Percentiles rank a stretch among this genome's conserved stretches.
phyloP scores from a whole-genome alignment of 1,140 invertebrate species.

The Meloidogyne floridensis region DNA sequence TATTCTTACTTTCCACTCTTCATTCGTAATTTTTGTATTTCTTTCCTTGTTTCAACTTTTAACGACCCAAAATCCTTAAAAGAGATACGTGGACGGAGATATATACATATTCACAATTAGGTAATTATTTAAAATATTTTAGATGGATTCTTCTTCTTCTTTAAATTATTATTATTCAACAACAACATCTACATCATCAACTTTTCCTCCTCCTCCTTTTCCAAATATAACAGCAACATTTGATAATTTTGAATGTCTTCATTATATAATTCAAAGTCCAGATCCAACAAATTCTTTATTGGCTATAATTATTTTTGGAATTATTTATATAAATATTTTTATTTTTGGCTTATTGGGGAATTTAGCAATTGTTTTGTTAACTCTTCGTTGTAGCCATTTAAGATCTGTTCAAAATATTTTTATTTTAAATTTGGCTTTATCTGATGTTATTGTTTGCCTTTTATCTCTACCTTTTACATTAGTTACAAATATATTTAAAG shows the following conservation, averaged over 20 bases:
- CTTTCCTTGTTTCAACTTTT: too few species aligned
- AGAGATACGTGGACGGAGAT: too few species aligned
- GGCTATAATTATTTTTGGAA: slow-evolving; percentile 48
- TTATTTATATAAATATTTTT: slow-evolving; percentile 61
- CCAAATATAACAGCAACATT: not conserved
- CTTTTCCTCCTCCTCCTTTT: not conserved
- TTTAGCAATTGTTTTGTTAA: slow-evolving; percentile 52
- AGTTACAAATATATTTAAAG: slow-evolving; percentile 61
- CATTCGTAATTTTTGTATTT: too few species aligned
- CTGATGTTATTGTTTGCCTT: slow-evolving; percentile 87
- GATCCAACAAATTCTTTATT: slow-evolving; percentile 57
- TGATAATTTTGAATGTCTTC: slow-evolving; percentile 25
- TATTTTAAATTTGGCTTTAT: slow-evolving; percentile 90
- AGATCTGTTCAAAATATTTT: slow-evolving; percentile 93
- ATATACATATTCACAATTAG: too few species aligned
- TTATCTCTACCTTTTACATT: slow-evolving; percentile 93
- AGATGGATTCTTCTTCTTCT: not conserved
- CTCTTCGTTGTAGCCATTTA: slow-evolving; percentile 49
- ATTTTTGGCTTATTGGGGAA: slow-evolving; percentile 61
- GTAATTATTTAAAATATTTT: too few species aligned
- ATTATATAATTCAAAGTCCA: slow-evolving; percentile 42
- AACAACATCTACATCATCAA: not conserved
- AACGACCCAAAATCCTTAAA: too few species aligned
- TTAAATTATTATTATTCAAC: not conserved
- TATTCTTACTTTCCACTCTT: too few species aligned